Conservation (phyloP, 2,797 vertebrate species). For the Alca torda region DNA sequence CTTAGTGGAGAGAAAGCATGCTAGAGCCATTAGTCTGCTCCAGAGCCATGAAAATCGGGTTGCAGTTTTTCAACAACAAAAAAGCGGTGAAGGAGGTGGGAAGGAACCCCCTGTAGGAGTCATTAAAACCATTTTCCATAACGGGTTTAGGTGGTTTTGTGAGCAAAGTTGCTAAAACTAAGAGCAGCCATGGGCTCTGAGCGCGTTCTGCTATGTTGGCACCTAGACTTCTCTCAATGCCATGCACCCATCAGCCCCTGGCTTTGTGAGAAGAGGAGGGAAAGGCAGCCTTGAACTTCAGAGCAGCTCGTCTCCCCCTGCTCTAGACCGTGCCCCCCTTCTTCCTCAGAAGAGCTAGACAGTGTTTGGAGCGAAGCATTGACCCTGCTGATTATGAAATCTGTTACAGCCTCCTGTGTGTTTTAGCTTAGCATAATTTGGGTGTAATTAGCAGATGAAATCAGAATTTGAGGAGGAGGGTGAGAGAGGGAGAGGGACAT, state of each 20-base stretch:
- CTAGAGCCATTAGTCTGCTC: background rate
- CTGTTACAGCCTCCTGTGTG: background rate
- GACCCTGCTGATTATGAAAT: background rate
- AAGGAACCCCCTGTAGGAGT: background rate
- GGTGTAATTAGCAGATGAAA: background rate
- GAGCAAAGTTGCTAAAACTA: background rate
- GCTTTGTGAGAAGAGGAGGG: background rate
- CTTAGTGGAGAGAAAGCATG: background rate
- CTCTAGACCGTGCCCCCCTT: background rate
- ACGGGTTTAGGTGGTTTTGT: background rate
- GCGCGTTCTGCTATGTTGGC: accelerated
- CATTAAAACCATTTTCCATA: background rate
- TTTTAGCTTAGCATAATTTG: background rate
- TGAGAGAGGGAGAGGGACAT: background rate
- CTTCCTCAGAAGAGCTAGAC: background rate
- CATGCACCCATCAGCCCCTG: accelerated
- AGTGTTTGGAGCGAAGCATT: background rate
- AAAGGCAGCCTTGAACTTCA: background rate
- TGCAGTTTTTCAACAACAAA: background rate
- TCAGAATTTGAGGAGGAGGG: background rate
- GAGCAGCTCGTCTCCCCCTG: background rate
- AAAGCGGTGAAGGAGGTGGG: background rate
- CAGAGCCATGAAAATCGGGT: background rate
- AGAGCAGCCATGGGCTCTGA: background rate
- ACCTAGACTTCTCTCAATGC: background rate